A percentile compares a stretch with the other conserved stretches of the same genome.
Evolutionary conservation across 2,888 invertebrate species (phyloP).

Genomic region (Ennomos erosarius): DNA sequence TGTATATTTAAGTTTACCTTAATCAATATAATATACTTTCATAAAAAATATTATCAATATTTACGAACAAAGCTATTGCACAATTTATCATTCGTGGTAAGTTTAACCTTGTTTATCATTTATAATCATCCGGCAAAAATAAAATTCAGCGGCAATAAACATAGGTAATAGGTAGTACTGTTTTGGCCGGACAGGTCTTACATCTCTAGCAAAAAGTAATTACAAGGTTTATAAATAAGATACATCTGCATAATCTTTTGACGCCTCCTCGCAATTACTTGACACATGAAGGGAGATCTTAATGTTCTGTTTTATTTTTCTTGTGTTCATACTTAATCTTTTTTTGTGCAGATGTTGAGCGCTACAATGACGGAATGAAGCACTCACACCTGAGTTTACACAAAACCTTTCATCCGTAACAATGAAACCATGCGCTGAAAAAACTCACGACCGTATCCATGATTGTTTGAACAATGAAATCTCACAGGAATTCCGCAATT

Average conservation of each 20-base stretch:
- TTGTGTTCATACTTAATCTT: slow-evolving; percentile 43
- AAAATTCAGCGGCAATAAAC: slow-evolving; percentile 2
- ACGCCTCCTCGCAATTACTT: slow-evolving; percentile 64
- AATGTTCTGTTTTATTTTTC: slow-evolving; percentile 52
- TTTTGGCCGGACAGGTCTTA: not conserved
- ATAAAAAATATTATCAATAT: no score
- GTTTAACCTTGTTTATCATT: not conserved
- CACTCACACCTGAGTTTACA: not conserved
- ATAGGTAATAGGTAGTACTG: no score
- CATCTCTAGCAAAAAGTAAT: slow-evolving; percentile 18
- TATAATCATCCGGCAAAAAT: slow-evolving; percentile 3
- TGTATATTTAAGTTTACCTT: no score
- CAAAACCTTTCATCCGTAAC: slow-evolving; percentile 4
- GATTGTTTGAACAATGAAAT: slow-evolving; percentile 22
- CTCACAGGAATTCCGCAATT: slow-evolving; percentile 41
- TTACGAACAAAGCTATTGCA: no score
- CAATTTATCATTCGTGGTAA: not conserved
- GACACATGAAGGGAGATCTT: slow-evolving; percentile 65
- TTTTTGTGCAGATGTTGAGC: slow-evolving; percentile 48
- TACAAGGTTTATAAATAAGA: slow-evolving; percentile 47
- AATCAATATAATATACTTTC: no score
- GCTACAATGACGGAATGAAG: no score
- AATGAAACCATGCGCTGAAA: slow-evolving; percentile 25
- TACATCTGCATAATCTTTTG: slow-evolving; percentile 75
- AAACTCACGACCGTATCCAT: slow-evolving; percentile 25